phyloP scores from a whole-genome alignment of 2,888 invertebrate species.

The Hylaea fasciaria region DNA sequence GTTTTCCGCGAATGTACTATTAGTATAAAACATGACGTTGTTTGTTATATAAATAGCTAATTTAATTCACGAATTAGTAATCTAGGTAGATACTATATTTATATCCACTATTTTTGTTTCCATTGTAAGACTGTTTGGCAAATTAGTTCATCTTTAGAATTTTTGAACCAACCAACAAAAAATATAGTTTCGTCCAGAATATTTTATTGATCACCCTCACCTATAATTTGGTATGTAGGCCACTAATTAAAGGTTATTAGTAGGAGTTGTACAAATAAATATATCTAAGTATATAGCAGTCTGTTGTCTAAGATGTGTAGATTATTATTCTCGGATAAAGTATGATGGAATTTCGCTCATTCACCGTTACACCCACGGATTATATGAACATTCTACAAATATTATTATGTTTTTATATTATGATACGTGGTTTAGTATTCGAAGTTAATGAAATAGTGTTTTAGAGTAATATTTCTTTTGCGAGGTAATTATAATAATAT shows the following conservation, averaged over 20 bases:
- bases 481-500: too few species aligned
- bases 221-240: slow-evolving; percentile 3
- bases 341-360: slow-evolving; percentile 14
- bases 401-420: not conserved
- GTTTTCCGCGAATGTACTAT: not conserved
- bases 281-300: not conserved
- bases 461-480: slow-evolving; percentile 1
- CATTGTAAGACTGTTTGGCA: too few species aligned
- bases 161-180: too few species aligned
- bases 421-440: not conserved
- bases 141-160: too few species aligned
- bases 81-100: too few species aligned
- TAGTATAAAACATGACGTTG: too few species aligned
- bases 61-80: too few species aligned
- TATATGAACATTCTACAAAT: slow-evolving; percentile 3
- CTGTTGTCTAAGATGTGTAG: not conserved
- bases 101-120: too few species aligned
- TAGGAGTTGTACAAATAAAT: not conserved
- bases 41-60: too few species aligned
- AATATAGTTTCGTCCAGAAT: too few species aligned
- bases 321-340: not conserved
- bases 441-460: not conserved
- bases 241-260: slow-evolving; percentile 13
- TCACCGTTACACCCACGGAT: slow-evolving; percentile 22
- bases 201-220: not conserved